Evolutionary conservation across 2,113 vertebrate species (phyloP).

Genomic region (Lipophrys pholis): DNA sequence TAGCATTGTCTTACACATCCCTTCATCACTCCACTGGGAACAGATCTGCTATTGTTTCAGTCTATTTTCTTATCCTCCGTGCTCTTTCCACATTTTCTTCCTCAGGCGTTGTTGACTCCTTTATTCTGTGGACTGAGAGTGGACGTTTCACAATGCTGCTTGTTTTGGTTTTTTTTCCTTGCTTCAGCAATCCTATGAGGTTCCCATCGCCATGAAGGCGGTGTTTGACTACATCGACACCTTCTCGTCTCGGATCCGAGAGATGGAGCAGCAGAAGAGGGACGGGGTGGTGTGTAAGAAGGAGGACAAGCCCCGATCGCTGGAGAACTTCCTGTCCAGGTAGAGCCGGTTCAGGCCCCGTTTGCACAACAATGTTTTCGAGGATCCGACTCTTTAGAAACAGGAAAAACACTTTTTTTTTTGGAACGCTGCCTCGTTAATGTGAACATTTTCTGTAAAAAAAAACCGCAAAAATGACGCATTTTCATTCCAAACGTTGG

Average conservation of each 20-base stretch:
- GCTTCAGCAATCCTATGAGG: constrained; percentile 95
- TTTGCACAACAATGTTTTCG: no score
- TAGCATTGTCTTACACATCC: constrained; percentile 2
- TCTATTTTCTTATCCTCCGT: constrained; percentile 2
- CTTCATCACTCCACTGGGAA: constrained; percentile 13
- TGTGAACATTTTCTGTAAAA: no score
- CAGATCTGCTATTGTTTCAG: constrained; percentile 12
- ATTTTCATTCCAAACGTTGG: no score
- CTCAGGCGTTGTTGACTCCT: not conserved
- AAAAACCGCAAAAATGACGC: no score
- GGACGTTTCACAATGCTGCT: not conserved
- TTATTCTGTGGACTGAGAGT: constrained; percentile 19
- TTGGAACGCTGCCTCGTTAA: no score
- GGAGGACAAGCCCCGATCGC: constrained; percentile 95
- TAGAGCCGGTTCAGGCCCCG: constrained; percentile 70
- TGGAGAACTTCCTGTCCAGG: constrained; percentile 98
- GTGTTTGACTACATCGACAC: constrained; percentile 95
- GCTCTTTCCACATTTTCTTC: not conserved
- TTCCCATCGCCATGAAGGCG: constrained; percentile 97
- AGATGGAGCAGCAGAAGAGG: constrained; percentile 98
- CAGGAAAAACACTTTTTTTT: no score
- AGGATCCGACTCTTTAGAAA: no score
- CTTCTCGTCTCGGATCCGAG: constrained; percentile 95
- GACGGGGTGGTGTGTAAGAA: constrained; percentile 94
- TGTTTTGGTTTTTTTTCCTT: constrained; percentile 21